Conservation (phyloP, 2,888 invertebrate genomes). For the Tridacna gigas region DNA sequence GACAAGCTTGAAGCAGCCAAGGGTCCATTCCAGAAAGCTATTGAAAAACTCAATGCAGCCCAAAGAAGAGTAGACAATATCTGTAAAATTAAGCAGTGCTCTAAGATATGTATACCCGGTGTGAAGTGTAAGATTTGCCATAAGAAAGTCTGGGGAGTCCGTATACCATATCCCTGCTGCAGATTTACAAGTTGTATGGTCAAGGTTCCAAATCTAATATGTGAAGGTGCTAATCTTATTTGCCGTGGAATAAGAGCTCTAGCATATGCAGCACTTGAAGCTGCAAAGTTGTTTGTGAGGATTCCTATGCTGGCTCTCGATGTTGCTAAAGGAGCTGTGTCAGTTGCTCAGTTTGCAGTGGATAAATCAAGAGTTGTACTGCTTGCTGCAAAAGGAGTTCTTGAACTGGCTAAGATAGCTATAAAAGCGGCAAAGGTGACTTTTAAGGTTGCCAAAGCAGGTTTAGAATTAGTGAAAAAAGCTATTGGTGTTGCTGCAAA, state of each 20-base stretch:
- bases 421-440: conserved; percentile 44
- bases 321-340: conserved; percentile 49
- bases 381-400: conserved; percentile 38
- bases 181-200: conserved; percentile 57
- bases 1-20: conserved; percentile 56
- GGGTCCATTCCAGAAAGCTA: conserved; percentile 54
- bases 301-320: conserved; percentile 60
- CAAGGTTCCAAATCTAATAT: conserved; percentile 54
- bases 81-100: conserved; percentile 58
- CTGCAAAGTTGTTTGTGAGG: conserved; percentile 55
- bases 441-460: conserved; percentile 46
- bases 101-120: conserved; percentile 63
- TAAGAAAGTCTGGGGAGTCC: conserved; percentile 33
- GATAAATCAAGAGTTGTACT: conserved; percentile 63
- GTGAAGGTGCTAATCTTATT: conserved; percentile 49
- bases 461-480: conserved; percentile 50
- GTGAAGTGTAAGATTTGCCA: conserved; percentile 52
- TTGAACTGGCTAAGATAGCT: conserved; percentile 50
- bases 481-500: conserved; percentile 49
- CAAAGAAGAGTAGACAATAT: conserved; percentile 63
- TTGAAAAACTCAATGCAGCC: conserved; percentile 48
- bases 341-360: conserved; percentile 59
- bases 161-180: conserved; percentile 58
- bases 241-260: conserved; percentile 49
- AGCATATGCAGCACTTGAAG: conserved; percentile 56